Conservation (phyloP, 2,888 invertebrate species). For the Ichneumoninae sp. region DNA sequence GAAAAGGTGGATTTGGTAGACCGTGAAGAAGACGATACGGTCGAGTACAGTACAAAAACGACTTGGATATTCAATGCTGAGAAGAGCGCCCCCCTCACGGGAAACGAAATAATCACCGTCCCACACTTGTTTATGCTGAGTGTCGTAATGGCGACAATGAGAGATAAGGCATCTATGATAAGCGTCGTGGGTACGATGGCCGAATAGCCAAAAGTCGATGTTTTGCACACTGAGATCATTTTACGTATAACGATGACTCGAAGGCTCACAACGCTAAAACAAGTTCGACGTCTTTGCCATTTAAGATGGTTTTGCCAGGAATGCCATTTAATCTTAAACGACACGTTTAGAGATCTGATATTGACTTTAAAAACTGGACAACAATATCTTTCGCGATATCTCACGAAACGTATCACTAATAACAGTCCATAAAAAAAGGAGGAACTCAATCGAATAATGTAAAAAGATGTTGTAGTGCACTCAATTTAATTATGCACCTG, state of each 20-base stretch:
- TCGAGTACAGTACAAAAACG: constrained; percentile 89
- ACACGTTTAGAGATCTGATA: neutral
- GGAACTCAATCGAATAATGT: too few relatives aligned
- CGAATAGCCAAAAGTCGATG: constrained; percentile 48
- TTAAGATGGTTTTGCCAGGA: neutral
- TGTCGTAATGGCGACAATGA: constrained; percentile 86
- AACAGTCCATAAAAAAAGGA: neutral
- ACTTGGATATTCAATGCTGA: constrained; percentile 89
- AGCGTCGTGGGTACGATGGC: constrained; percentile 85
- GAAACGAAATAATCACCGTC: constrained; percentile 89
- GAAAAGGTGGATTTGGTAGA: constrained; percentile 91
- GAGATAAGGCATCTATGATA: constrained; percentile 87
- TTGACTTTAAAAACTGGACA: neutral
- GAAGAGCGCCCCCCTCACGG: constrained; percentile 89
- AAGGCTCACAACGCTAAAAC: neutral
- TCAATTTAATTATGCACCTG: neutral
- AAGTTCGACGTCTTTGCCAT: neutral
- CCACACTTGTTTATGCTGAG: constrained; percentile 90
- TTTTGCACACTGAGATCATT: neutral
- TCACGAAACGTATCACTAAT: too few relatives aligned
- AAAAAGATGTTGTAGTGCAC: too few relatives aligned
- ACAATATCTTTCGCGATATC: neutral
- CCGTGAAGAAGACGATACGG: constrained; percentile 89
- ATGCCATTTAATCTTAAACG: too few relatives aligned
- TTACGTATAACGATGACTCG: neutral